Base-by-base conservation (phyloP, 2,888 invertebrate species). In the Drosophila anomalata region DNA sequence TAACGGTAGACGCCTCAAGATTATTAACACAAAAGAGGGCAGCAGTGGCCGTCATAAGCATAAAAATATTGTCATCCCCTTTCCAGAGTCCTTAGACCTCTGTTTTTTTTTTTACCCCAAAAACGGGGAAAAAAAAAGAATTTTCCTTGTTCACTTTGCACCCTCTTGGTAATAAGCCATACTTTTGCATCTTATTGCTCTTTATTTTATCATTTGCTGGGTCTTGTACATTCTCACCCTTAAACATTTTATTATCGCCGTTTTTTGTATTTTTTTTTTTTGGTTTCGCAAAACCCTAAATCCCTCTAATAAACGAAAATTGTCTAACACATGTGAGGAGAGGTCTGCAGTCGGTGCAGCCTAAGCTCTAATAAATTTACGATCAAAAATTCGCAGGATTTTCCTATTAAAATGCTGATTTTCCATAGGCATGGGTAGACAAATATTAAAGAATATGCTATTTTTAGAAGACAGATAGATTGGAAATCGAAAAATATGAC, bases 261-360 rank as follows among this genome's bases (percentile, higher is more conserved):
- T 56, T 59, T 62, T 31, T 48, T 58, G 41, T 42, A 39, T 29
- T 17, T 41, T 47, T 56, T 56, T 55, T 58, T 56, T 47, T 46
- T 53, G 4, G 44, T 53, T 39, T 46, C 5, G 58, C 68, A 63
- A 87, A 85, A 78, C 78, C 87, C 66, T 63, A 87, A 85, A 81
- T 87, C 87, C 85, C 73, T 73, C 72, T 82, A 79, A 76, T 84
- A 79, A 87, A 84, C 57, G 87, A 61, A 84, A 84, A 87, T 87
- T 79, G 79, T 68, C 72, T 82, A 69, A 81, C 81, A 84, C 76
- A 81, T 78, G 78, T 77, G 73, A 76, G 55, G 46, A 26, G 55
- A 60, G 47, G 65, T 44, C 51, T 61, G 53, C 20, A 44, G 48
- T 26, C 33, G 33, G 26, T 46, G 44, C 36, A 60, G 55, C 52